Evolutionary conservation across 2,888 invertebrate species (phyloP).

Genomic region (Eupithecia vulgata): DNA sequence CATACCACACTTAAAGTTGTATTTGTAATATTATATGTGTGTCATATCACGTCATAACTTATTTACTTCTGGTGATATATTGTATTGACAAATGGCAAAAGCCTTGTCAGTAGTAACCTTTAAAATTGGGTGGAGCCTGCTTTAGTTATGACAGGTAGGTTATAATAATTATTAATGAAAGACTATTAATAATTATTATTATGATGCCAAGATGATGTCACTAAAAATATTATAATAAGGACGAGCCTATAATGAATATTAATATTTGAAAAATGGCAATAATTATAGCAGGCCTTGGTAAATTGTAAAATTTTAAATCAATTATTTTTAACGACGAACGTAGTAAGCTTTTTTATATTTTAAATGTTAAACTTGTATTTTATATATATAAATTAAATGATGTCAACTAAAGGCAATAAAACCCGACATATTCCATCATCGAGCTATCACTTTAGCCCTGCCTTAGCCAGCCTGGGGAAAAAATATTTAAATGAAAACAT

Average conservation of each 20-base stretch:
- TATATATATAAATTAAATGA: too few species aligned
- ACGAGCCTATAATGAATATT: conserved; percentile 12
- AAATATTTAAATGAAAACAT: too few species aligned
- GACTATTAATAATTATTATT: conserved; percentile 9
- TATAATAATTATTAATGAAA: conserved; percentile 13
- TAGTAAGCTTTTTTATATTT: neutral
- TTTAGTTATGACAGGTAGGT: conserved; percentile 15
- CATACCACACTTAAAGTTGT: neutral
- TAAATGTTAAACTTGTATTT: too few species aligned
- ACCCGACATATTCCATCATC: too few species aligned
- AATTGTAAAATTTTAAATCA: neutral
- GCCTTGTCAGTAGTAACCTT: conserved; percentile 27
- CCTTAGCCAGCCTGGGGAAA: too few species aligned
- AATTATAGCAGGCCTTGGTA: neutral
- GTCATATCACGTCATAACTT: neutral
- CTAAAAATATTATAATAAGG: conserved; percentile 11
- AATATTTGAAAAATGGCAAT: conserved; percentile 14
- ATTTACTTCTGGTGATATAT: conserved; percentile 20
- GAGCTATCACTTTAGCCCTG: too few species aligned
- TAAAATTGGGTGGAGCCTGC: conserved; percentile 20
- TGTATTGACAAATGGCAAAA: conserved; percentile 25
- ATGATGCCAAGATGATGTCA: conserved; percentile 12
- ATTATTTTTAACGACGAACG: neutral
- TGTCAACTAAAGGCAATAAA: too few species aligned
- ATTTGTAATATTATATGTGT: neutral